Conservation (phyloP, 2,797 vertebrate species). For the Tenualosa thibaudeaui region DNA sequence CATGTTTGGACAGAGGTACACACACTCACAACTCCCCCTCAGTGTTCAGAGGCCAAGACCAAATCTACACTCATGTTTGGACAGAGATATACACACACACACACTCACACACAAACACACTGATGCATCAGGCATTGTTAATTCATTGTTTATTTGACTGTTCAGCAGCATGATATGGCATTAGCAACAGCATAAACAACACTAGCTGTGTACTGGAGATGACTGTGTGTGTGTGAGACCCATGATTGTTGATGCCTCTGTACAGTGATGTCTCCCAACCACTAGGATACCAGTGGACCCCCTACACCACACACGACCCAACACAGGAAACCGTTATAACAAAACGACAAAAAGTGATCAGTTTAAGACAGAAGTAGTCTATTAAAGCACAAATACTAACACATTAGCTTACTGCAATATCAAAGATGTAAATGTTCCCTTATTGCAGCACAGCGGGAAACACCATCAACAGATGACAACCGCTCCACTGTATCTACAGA, state of each 20-base stretch:
- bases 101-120: not conserved
- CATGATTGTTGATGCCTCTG: not conserved
- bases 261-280: not conserved
- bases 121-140: constrained; percentile 12
- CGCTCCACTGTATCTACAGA: not conserved
- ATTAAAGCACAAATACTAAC: not conserved
- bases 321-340: not conserved
- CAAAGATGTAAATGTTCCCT: not conserved
- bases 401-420: not conserved
- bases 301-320: not conserved
- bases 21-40: no score
- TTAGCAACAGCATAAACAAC: not conserved
- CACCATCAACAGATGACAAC: not conserved
- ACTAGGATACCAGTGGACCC: not conserved
- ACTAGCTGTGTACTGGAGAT: not conserved
- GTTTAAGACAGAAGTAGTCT: not conserved
- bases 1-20: no score
- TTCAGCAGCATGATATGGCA: not conserved
- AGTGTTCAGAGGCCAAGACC: no score
- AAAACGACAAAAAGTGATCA: not conserved
- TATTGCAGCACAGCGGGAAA: not conserved
- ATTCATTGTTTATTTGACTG: constrained; percentile 9
- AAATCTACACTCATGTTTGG: no score
- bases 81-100: constrained; percentile 27
- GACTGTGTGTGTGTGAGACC: not conserved